These are phyloP conservation scores for Erpornis zantholeuca DNA, from an alignment of 2,113 vertebrate species.

Conservation along the genomic window DNA sequence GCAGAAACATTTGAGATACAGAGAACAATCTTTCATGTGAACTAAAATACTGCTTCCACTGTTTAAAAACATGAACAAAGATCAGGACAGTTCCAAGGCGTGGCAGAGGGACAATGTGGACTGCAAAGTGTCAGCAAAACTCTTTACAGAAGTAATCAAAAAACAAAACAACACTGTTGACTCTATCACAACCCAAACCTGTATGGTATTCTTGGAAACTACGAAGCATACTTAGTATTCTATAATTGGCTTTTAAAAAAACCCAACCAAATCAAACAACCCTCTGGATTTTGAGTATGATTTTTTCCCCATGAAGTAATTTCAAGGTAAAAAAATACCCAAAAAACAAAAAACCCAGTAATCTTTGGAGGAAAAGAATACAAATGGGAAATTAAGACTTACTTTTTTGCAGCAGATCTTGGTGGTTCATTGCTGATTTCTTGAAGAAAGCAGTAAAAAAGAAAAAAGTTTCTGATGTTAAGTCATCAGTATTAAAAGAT, in stretches of 20 bases:
- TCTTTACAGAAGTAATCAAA: background rate
- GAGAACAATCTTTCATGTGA: background rate
- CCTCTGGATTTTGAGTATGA: background rate
- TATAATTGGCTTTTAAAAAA: background rate
- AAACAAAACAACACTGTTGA: background rate
- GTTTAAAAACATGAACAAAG: background rate
- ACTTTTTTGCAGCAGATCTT: background rate
- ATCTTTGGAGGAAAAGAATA: background rate
- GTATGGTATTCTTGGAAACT: background rate
- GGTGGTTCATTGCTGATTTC: background rate
- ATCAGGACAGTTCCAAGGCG: background rate
- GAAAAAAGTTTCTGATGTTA: background rate
- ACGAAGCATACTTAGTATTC: background rate
- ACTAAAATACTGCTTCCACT: background rate
- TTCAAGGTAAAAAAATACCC: too few relatives aligned
- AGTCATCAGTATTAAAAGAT: background rate
- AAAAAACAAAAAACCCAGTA: background rate
- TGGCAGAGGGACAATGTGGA: background rate
- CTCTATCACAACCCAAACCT: background rate
- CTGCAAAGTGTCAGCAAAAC: background rate
- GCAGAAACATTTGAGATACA: slow-evolving; percentile 5
- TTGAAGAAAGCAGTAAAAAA: background rate
- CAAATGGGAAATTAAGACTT: background rate
- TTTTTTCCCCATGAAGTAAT: background rate
- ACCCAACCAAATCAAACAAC: rapidly evolving